Evolutionary conservation across 2,113 vertebrate genomes (phyloP).

Genomic region (Phylloscopus trochiloides): DNA sequence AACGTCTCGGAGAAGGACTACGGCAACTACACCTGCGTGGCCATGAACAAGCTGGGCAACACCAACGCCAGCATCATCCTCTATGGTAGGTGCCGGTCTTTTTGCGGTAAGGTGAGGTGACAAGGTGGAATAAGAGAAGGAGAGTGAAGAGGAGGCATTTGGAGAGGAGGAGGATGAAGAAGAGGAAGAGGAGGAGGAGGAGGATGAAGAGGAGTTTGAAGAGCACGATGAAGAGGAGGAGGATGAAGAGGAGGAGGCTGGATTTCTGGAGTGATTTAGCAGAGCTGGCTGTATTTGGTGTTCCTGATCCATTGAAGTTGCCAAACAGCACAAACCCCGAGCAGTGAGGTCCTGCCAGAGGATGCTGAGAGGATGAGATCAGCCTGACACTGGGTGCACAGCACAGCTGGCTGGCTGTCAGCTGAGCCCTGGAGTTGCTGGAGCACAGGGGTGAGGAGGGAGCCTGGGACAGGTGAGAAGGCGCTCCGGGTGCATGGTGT

Average conservation of each 20-base stretch:
- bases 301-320: neutral
- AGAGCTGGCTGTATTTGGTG: neutral
- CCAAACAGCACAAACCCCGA: fast-evolving
- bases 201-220: neutral
- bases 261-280: fast-evolving
- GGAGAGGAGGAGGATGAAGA: neutral
- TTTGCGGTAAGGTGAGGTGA: neutral
- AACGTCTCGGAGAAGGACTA: constrained; percentile 98
- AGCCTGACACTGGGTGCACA: fast-evolving
- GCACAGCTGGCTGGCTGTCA: fast-evolving
- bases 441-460: neutral
- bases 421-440: neutral
- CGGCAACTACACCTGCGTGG: constrained; percentile 98
- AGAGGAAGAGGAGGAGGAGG: neutral
- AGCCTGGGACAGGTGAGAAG: neutral
- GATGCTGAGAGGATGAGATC: neutral
- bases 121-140: neutral
- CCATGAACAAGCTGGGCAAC: constrained; percentile 91
- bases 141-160: neutral
- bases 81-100: constrained; percentile 79
- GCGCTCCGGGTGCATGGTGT: fast-evolving
- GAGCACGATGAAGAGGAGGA: neutral
- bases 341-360: neutral
- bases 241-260: neutral
- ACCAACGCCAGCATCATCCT: constrained; percentile 96